A percentile compares a stretch with the other conserved stretches of the same genome.
phyloP scores from a whole-genome alignment of 2,888 invertebrate genomes.

The Eupithecia tripunctaria region DNA sequence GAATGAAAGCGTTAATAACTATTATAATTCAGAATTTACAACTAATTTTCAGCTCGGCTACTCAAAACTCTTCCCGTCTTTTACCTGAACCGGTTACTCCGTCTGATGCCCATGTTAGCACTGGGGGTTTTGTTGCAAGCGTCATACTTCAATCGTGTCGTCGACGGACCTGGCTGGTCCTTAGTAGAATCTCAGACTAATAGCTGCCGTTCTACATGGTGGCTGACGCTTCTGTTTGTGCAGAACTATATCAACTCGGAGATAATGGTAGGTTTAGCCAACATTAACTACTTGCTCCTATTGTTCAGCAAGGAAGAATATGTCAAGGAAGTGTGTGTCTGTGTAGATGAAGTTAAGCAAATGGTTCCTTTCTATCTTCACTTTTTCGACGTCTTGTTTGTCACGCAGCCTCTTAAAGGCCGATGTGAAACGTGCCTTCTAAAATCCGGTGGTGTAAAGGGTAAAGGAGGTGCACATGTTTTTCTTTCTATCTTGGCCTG shows the following conservation, averaged over 20 bases:
- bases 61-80: constrained; percentile 64
- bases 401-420: background rate
- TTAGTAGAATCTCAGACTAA: background rate
- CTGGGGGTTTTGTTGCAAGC: constrained; percentile 60
- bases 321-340: too few species aligned
- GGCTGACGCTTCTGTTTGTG: constrained; percentile 1
- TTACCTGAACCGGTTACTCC: constrained; percentile 63
- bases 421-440: background rate
- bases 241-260: constrained; percentile 11
- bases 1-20: too few species aligned
- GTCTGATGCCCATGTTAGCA: constrained; percentile 66
- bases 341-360: too few species aligned
- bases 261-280: background rate
- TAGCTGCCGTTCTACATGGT: constrained; percentile 3
- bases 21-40: background rate
- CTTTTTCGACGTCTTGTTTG: background rate
- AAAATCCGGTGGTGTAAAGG: background rate
- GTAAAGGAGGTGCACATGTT: too few species aligned
- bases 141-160: constrained; percentile 39
- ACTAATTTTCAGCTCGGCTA: constrained; percentile 48
- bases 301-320: too few species aligned
- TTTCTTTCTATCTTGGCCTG: background rate
- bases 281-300: background rate
- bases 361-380: background rate
- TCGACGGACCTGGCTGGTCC: constrained; percentile 1